Base-by-base conservation (phyloP, 2,797 vertebrate species). In the Anguilla marmorata region DNA sequence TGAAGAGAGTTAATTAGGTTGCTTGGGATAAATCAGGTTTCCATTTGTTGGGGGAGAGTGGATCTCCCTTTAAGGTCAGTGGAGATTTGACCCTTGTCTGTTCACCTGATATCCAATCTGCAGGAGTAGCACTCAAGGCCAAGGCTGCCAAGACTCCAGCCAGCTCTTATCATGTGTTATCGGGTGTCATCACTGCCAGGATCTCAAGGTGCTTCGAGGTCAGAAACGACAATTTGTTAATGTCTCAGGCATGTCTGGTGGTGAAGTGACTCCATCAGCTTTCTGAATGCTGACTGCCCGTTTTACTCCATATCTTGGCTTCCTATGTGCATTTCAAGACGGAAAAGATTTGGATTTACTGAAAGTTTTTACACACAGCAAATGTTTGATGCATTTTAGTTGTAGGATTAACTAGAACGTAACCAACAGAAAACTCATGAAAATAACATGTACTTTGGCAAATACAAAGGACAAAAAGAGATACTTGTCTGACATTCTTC, bases 121-220 rank as follows among this genome's bases (percentile, higher is more conserved):
- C 86, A 86, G 87, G 66, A 92, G 89, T 87, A 86, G 85, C 88
- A 89, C 63, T 86, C 63, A 74, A 74, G 88, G 58, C 85, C 83
- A 74, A 60, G 87, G 56, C 85, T 41, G 88, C 60, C 72, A 86
- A 84, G 83, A 83, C 87, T 88, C 66, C 21, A 86, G 91, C 93
- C 91, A 89, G 90, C 88, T 89, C 90, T 92, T 92, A 93, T 94
- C 90, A 95, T 90, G 90, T 93, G 93, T 89, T 92, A 92, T 85
- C 90, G 91, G 91, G 91, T 95, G 93, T 94, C 94, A 94, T 94
- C 93, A 91, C 91, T 92, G 91, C 92, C 88, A 91, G 92, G 90
- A 89, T 92, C 92, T 93, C 89, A 90, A 91, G 91, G 91, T 94
- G 92, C 91, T 91, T 91, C 91, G 85, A 84, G 95, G 95, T 95